Percentiles rank a stretch among this genome's conserved stretches.
phyloP scores from a whole-genome alignment of 2,113 vertebrate genomes.

The Microcebus lehilahytsara region DNA sequence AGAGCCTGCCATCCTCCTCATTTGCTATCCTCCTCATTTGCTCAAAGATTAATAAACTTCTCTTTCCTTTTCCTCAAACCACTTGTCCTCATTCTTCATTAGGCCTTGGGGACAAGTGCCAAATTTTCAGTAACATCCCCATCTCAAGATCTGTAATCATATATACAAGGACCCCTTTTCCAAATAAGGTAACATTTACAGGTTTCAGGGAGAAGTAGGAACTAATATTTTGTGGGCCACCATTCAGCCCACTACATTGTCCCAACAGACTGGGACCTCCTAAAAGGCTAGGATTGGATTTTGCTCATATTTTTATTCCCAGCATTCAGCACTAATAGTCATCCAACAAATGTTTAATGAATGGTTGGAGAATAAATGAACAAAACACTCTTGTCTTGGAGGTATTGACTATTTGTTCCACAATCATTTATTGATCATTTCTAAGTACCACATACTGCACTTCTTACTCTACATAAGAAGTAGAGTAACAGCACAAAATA shows the following conservation, averaged over 20 bases:
- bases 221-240: background rate
- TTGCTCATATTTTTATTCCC: background rate
- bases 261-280: background rate
- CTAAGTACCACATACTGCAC: background rate
- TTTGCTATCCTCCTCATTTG: too few species aligned
- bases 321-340: background rate
- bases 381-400: slow-evolving; percentile 3
- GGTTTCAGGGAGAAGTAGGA: background rate
- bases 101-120: too few species aligned
- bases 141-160: background rate
- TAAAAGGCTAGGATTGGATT: background rate
- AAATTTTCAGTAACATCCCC: too few species aligned
- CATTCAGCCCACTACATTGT: background rate
- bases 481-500: background rate
- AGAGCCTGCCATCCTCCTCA: too few species aligned
- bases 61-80: too few species aligned
- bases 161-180: background rate
- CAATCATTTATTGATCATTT: background rate
- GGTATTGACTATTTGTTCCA: background rate
- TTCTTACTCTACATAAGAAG: background rate
- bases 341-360: background rate
- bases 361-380: background rate
- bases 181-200: background rate
- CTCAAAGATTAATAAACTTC: too few species aligned
- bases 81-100: too few species aligned